phyloP scores from a whole-genome alignment of 1,140 invertebrate genomes.

The Argopecten irradians region DNA sequence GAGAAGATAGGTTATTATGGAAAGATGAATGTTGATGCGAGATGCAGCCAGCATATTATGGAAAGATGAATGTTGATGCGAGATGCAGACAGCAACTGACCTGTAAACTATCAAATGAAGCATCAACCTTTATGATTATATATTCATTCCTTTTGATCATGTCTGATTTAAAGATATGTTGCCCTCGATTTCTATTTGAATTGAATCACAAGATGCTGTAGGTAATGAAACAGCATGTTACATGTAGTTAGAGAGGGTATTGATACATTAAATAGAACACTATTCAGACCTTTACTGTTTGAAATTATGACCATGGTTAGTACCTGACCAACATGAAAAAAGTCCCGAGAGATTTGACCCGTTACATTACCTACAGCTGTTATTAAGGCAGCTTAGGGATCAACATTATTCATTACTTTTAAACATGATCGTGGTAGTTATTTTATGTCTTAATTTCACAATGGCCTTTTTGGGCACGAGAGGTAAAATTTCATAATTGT shows the following conservation, averaged over 20 bases:
- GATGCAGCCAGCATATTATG: neutral
- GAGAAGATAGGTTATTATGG: neutral
- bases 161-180: neutral
- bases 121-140: neutral
- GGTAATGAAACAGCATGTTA: neutral
- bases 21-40: neutral
- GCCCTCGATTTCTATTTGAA: neutral
- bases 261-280: too few relatives aligned
- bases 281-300: too few relatives aligned
- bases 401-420: neutral
- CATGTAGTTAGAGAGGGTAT: neutral
- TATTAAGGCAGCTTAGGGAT: constrained; percentile 8
- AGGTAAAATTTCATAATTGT: neutral
- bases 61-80: neutral
- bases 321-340: too few relatives aligned
- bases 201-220: neutral
- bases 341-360: too few relatives aligned
- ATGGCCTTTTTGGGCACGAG: neutral
- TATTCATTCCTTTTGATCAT: neutral
- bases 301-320: too few relatives aligned
- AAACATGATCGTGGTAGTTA: neutral
- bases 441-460: neutral
- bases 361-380: neutral
- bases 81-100: too few relatives aligned
- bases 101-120: neutral